Evolutionary conservation across 2,888 invertebrate species (phyloP).

Genomic region (Myathropa florea): DNA sequence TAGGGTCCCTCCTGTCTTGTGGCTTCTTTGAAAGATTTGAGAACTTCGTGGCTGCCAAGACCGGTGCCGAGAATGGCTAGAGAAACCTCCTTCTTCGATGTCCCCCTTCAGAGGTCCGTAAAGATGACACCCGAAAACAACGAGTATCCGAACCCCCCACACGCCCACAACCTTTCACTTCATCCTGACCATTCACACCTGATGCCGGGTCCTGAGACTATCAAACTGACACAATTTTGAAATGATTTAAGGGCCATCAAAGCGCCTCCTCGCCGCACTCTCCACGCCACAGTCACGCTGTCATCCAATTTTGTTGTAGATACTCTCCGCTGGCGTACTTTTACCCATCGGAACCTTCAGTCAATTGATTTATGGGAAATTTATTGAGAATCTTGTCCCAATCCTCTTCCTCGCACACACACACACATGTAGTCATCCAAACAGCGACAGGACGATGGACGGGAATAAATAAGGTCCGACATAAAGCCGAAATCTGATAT

Average conservation of each 20-base stretch:
- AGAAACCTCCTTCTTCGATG: no score
- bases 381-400: constrained; percentile 51
- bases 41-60: no score
- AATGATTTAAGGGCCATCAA: constrained; percentile 48
- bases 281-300: background rate
- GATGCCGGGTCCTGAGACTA: background rate
- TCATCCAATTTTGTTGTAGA: constrained; percentile 20
- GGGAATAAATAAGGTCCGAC: constrained; percentile 54
- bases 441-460: background rate
- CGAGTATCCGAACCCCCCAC: no score
- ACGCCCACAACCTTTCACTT: background rate
- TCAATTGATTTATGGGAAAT: constrained; percentile 60
- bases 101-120: no score
- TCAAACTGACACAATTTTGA: constrained; percentile 32
- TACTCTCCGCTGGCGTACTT: constrained; percentile 14
- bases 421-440: background rate
- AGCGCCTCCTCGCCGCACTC: background rate
- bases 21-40: no score
- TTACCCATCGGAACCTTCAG: constrained; percentile 6
- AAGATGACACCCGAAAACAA: background rate
- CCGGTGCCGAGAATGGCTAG: no score
- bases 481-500: constrained; percentile 67
- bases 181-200: background rate
- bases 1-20: no score
- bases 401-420: constrained; percentile 12